Evolutionary conservation across 2,113 vertebrate species (phyloP).

Genomic region (Mustelus asterias): DNA sequence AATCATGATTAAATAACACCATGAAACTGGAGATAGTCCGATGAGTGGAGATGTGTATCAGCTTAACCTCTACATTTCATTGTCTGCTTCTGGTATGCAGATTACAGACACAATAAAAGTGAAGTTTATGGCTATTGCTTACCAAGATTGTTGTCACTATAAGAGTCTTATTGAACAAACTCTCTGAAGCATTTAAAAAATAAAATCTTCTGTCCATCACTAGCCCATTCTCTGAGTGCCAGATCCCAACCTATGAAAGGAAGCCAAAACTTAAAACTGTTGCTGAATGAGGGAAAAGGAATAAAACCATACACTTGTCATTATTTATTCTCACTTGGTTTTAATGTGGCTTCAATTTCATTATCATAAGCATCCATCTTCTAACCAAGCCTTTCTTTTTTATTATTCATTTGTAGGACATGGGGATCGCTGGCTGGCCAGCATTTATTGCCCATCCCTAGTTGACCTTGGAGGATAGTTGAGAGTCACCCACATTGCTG

Average conservation of each 20-base stretch:
- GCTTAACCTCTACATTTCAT: neutral
- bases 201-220: slow-evolving; percentile 87
- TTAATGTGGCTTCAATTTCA: neutral
- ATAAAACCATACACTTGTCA: neutral
- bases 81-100: neutral
- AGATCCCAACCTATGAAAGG: slow-evolving; percentile 81
- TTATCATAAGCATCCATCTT: neutral
- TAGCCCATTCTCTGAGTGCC: slow-evolving; percentile 89
- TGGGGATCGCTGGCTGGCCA: too few relatives aligned
- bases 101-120: neutral
- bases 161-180: slow-evolving; percentile 91
- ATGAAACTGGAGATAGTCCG: neutral
- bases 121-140: slow-evolving; percentile 50
- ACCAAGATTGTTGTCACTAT: slow-evolving; percentile 96
- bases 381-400: neutral
- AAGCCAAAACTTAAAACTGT: slow-evolving; percentile 39
- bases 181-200: slow-evolving; percentile 82
- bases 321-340: neutral
- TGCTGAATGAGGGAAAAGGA: neutral
- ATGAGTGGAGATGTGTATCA: neutral
- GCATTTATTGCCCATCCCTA: too few relatives aligned
- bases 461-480: too few relatives aligned
- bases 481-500: too few relatives aligned
- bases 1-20: neutral
- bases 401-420: too few relatives aligned